Evolutionary conservation across 2,888 invertebrate genomes (phyloP).

Genomic region (Macrosoma leucophasiata): DNA sequence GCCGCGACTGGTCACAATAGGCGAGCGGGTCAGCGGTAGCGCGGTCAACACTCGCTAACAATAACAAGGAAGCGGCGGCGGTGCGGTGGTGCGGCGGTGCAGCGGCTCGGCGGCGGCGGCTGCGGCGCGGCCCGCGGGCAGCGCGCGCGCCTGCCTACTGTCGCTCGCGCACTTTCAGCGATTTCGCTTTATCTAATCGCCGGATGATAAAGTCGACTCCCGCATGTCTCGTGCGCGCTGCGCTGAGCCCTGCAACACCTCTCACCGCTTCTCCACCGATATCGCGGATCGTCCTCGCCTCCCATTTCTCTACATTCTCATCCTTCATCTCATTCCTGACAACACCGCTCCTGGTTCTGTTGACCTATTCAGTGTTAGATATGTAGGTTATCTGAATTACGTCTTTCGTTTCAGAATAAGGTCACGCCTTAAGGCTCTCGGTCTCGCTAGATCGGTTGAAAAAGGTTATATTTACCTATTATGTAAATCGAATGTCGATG

Average conservation of each 20-base stretch:
- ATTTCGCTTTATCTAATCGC: slow-evolving; percentile 63
- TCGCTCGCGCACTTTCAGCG: slow-evolving; percentile 36
- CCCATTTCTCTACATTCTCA: too few species aligned
- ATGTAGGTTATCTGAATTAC: too few species aligned
- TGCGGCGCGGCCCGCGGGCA: slow-evolving; percentile 29
- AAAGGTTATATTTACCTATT: too few species aligned
- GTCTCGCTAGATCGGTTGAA: too few species aligned
- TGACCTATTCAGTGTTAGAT: too few species aligned
- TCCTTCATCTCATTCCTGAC: too few species aligned
- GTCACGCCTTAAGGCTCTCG: too few species aligned
- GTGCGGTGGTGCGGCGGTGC: slow-evolving; percentile 21
- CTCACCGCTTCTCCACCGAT: too few species aligned
- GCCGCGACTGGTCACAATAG: slow-evolving; percentile 7
- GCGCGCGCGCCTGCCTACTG: slow-evolving; percentile 46
- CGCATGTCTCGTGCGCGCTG: slow-evolving; percentile 29
- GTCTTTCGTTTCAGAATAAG: too few species aligned
- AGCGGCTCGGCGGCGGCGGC: slow-evolving; percentile 21
- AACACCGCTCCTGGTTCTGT: too few species aligned
- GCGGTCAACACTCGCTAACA: slow-evolving; percentile 30
- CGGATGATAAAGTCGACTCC: slow-evolving; percentile 45
- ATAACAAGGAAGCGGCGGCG: slow-evolving; percentile 30
- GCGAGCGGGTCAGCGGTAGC: slow-evolving; percentile 33
- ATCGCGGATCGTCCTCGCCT: too few species aligned
- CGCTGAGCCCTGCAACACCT: not conserved
- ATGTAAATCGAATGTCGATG: too few species aligned